These are phyloP conservation scores for Empidonax traillii DNA, from an alignment of 2,113 vertebrate genomes.

Conservation along the genomic window DNA sequence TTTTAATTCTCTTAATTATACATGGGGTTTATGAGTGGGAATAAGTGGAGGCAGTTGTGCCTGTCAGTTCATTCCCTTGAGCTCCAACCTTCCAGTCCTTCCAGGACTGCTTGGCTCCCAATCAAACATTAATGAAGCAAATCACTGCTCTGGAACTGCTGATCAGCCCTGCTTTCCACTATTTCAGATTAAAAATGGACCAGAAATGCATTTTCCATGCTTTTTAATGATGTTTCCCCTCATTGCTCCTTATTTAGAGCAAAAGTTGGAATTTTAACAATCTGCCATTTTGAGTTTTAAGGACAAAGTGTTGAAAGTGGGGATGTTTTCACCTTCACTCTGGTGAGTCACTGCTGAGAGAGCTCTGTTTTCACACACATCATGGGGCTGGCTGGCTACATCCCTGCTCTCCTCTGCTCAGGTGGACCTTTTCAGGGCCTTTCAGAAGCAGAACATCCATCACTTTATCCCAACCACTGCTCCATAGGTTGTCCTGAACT, in stretches of 20 bases:
- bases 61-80: neutral
- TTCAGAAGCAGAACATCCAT: neutral
- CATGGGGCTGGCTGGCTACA: neutral
- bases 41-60: neutral
- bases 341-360: neutral
- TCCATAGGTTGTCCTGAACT: neutral
- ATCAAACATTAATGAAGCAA: neutral
- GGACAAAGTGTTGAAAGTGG: neutral
- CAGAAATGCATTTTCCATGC: neutral
- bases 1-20: neutral
- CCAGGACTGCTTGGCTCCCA: neutral
- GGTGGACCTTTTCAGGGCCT: neutral
- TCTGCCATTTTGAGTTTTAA: neutral
- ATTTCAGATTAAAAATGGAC: neutral
- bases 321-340: rapidly evolving
- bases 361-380: neutral
- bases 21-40: neutral
- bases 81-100: neutral
- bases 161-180: neutral
- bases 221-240: neutral
- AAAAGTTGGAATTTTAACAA: neutral
- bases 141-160: neutral
- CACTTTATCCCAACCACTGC: neutral
- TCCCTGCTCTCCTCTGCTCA: neutral
- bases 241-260: neutral